Evolutionary conservation across 2,888 invertebrate species (phyloP), one percentile per base, ranked within the genome.

Genomic region (Plagiodera versicolora): DNA sequence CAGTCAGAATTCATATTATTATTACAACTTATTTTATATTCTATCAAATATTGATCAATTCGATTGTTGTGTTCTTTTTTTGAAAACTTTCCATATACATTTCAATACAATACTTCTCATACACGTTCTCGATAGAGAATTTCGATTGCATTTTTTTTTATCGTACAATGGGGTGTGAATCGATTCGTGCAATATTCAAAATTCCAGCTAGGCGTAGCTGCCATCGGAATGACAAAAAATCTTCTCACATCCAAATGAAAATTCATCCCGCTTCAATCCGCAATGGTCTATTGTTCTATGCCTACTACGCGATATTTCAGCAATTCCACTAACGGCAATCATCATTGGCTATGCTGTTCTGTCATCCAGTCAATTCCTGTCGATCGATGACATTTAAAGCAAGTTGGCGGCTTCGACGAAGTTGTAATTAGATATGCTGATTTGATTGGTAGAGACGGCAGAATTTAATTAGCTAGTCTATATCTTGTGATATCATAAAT

Each of bases 371-470:
- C 24, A 24, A 24, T 24, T 24, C 24, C 4, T 24, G 6, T 24
- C 24, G 24, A 32, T 11, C 11, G 32, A 9, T 32, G 39, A 4
- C 39, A 11, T 39, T 39, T n/a, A n/a, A 10, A 6, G 39, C 39
- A 14, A 14, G 14, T 14, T n/a, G 2, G 39, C 39, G 14, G 39
- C 14, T 10, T n/a, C 39, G 2, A 4, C n/a, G n/a, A 53, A 53
- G 39, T 53, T 53, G 4, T 53, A 53, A 53, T 53, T 53, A 44
- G 44, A 53, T 53, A 53, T 53, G 35, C 44, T 20, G 24, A 1
- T 44, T 3, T 53, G 14, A 44, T 44, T 53, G 44, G 24, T 44
- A 18, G 39, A 53, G 52, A 44, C 16, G 52, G 44, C 19, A 20
- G 20, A 30, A 44, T 53, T 53, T 44, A 53, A 53, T 53, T 53